A percentile compares a stretch with the other conserved stretches of the same genome.
These are phyloP conservation scores for Spinibarbus caldwelli DNA, from an alignment of 2,797 vertebrate genomes.

Conservation along the genomic window DNA sequence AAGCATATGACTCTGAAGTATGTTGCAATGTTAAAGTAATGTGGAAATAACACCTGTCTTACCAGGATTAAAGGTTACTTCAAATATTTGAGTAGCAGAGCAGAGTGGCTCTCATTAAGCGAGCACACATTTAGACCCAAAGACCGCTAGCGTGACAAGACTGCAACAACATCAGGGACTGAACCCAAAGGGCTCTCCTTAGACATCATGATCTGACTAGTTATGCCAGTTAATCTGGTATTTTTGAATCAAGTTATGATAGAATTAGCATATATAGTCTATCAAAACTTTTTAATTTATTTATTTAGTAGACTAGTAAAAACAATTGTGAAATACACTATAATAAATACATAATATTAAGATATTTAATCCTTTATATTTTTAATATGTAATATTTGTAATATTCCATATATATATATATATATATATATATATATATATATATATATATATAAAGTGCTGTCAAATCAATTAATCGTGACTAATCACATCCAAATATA, in stretches of 20 bases:
- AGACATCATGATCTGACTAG: not conserved
- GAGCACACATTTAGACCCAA: constrained; percentile 7
- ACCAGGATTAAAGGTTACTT: constrained; percentile 23
- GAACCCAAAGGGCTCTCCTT: not conserved
- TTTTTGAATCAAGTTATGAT: not conserved
- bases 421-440: too few species aligned
- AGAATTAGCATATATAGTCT: too few species aligned
- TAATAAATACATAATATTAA: not conserved
- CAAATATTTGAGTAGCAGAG: constrained; percentile 28
- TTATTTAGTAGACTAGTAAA: too few species aligned
- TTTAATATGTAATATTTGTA: too few species aligned
- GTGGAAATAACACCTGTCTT: constrained; percentile 29
- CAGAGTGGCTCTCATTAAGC: constrained; percentile 22
- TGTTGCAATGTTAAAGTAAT: constrained; percentile 13
- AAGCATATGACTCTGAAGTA: constrained; percentile 1
- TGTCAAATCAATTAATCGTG: too few species aligned
- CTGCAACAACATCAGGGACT: not conserved
- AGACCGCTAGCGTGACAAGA: not conserved
- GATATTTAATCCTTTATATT: not conserved
- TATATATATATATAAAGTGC: too few species aligned
- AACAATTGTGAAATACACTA: too few species aligned
- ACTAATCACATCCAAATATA: too few species aligned
- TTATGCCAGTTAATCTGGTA: not conserved
- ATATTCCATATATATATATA: too few species aligned
- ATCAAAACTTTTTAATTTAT: too few species aligned